These are phyloP conservation scores for Leucophenga montana DNA, from an alignment of 2,888 invertebrate species.

Conservation along the genomic window DNA sequence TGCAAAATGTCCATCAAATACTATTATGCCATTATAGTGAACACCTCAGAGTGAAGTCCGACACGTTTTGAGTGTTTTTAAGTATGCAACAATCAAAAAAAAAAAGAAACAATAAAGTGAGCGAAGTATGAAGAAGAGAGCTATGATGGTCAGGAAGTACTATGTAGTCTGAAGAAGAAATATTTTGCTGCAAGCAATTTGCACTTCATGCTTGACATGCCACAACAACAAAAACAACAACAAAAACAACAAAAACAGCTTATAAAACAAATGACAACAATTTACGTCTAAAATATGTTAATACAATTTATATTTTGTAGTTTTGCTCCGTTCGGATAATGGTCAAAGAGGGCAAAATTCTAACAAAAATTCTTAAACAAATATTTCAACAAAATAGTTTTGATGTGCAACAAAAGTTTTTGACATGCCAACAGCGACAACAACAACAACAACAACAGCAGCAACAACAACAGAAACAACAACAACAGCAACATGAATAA, in stretches of 20 bases:
- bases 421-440: constrained; percentile 16
- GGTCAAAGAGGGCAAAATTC: no score
- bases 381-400: constrained; percentile 16
- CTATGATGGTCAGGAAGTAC: no score
- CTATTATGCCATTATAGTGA: no score
- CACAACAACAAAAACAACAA: constrained; percentile 38
- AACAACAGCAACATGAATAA: background rate
- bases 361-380: background rate
- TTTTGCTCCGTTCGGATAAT: no score
- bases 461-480: background rate
- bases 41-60: background rate
- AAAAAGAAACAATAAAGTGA: constrained; percentile 27
- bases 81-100: constrained; percentile 20
- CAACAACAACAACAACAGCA: background rate
- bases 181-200: constrained; percentile 63
- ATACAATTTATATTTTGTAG: constrained; percentile 12
- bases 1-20: background rate
- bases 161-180: constrained; percentile 53
- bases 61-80: constrained; percentile 5
- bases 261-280: constrained; percentile 29
- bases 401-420: constrained; percentile 21
- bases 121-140: constrained; percentile 43
- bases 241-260: constrained; percentile 34
- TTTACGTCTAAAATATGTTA: constrained; percentile 26
- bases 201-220: constrained; percentile 66